Evolutionary conservation across 2,888 invertebrate genomes (phyloP), one percentile per base, ranked within the genome.

Genomic region (Iphiclides podalirius): DNA sequence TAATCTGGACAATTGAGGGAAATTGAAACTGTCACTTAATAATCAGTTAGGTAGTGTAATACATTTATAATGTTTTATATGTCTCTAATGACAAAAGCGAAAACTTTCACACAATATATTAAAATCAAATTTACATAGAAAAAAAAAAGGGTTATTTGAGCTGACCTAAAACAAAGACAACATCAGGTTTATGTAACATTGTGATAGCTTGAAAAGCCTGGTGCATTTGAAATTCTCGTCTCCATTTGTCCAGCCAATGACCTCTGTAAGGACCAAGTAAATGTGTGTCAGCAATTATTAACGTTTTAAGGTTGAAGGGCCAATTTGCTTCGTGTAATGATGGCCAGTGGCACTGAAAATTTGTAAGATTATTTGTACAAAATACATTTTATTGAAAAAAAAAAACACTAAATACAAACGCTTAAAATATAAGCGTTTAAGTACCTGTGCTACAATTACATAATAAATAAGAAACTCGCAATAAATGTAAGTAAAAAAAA

Each of bases 181-280:
- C 91, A 60, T 98, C 95, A 1, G 99, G 99, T 54, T 90, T 90
- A 64, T 97, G 94, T 31, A 97, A 66, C 0, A 84, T 73, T 62
- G 96, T 90, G 1, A 96, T 93, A 9, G 97, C 93, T 85, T 96
- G 95, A 75, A 96, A 99, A 0, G 96, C 91, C 65, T 95, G 91
- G 61, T 95, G 91, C 99, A 99, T 99, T 82, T 99, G 98, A 98
- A 97, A 98, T 85, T 99, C 99, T 61, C 98, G 91, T 70, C 95
- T 90, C 58, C 98, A 83, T 84, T 97, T 98, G 75, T 99, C 99
- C 68, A 97, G 92, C 98, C 98, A 98, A 70, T 98, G 97, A 0
- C 98, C 98, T 47, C 92, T 91, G 53, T 91, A 86, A 0, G 94
- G 92, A 0, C 98, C 98, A 14, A 98, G 81, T 48, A 99, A 90